Evolutionary conservation across 2,888 invertebrate species (phyloP).

Genomic region (Hemicrepidius hirtus): DNA sequence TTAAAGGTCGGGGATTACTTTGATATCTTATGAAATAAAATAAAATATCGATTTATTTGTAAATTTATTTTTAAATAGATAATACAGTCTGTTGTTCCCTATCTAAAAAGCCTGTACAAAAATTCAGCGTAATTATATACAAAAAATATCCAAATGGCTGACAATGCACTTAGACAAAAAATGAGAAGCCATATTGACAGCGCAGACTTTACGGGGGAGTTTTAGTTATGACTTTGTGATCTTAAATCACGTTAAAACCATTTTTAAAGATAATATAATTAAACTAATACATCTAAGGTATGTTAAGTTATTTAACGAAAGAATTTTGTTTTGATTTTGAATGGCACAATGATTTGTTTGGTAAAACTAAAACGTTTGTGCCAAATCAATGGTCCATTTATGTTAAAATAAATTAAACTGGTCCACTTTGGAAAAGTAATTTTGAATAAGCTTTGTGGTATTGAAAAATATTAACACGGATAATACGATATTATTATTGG

Average conservation of each 20-base stretch:
- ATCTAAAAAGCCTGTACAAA: conserved; percentile 70
- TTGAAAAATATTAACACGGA: conserved; percentile 28
- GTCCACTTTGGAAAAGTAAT: conserved; percentile 7
- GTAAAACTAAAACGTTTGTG: background rate
- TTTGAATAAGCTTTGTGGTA: conserved; percentile 36
- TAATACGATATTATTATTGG: conserved; percentile 50
- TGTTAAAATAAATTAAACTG: background rate
- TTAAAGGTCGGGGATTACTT: too few relatives aligned
- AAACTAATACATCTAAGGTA: conserved; percentile 40
- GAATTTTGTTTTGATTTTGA: conserved; percentile 17
- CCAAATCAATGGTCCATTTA: conserved; percentile 7
- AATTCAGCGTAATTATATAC: conserved; percentile 68
- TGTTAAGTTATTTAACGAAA: conserved; percentile 22
- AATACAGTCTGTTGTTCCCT: conserved; percentile 70
- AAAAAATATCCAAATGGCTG: conserved; percentile 64
- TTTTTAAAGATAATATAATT: conserved; percentile 31
- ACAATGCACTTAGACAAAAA: conserved; percentile 42
- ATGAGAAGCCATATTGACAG: conserved; percentile 42
- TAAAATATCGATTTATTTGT: conserved; percentile 55
- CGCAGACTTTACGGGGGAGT: conserved; percentile 22
- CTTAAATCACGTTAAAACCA: conserved; percentile 41
- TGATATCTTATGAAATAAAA: too few relatives aligned
- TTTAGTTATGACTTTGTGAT: conserved; percentile 38
- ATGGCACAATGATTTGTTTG: conserved; percentile 46
- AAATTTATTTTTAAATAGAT: conserved; percentile 70